Evolutionary conservation across 1,140 invertebrate genomes (phyloP).

Genomic region (Apis laboriosa): DNA sequence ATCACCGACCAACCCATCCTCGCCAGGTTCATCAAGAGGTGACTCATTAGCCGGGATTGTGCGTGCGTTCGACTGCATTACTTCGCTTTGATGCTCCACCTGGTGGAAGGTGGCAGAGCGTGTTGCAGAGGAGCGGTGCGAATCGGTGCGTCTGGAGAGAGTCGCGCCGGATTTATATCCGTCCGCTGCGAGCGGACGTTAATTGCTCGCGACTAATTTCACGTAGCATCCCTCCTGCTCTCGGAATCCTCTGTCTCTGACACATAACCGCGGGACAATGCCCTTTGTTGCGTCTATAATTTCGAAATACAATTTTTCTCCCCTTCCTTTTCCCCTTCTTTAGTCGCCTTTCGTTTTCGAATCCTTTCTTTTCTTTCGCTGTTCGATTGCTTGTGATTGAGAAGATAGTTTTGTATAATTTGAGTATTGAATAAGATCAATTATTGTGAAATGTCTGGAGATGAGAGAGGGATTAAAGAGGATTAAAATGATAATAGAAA

Average conservation of each 20-base stretch:
- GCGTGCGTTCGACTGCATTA: constrained; percentile 47
- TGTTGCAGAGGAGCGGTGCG: neutral
- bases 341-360: too few species aligned
- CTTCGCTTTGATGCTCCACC: constrained; percentile 42
- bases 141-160: neutral
- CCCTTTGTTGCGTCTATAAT: neutral
- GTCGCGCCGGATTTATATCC: constrained; percentile 36
- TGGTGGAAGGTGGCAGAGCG: constrained; percentile 6
- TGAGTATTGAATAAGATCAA: too few species aligned
- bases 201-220: constrained; percentile 52
- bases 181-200: constrained; percentile 34
- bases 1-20: constrained; percentile 38
- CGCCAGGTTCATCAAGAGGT: constrained; percentile 33
- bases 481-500: too few species aligned
- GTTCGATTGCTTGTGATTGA: too few species aligned
- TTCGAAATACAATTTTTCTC: constrained; percentile 23
- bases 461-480: too few species aligned
- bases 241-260: constrained; percentile 39
- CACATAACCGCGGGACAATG: constrained; percentile 36
- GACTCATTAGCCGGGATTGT: constrained; percentile 53
- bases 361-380: too few species aligned
- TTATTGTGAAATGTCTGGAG: too few species aligned
- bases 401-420: too few species aligned
- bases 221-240: constrained; percentile 2
- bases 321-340: too few species aligned